phyloP scores from a whole-genome alignment of 2,888 invertebrate species.

The Andrena marginata region DNA sequence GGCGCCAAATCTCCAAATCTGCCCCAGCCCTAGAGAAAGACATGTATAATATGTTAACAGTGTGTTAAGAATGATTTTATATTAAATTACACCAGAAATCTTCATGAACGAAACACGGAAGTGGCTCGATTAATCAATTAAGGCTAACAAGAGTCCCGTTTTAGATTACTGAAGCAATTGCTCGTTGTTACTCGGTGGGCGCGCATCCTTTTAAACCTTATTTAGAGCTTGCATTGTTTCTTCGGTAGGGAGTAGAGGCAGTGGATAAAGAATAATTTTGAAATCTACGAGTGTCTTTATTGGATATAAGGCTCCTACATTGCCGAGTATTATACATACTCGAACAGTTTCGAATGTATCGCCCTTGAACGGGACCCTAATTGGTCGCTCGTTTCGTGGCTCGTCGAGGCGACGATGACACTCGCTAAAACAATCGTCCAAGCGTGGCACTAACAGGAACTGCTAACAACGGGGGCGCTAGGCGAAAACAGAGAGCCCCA shows the following conservation, averaged over 20 bases:
- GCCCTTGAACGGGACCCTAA: conserved; percentile 38
- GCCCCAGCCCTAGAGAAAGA: background rate
- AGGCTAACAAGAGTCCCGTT: conserved; percentile 19
- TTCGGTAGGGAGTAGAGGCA: no score
- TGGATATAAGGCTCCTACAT: conserved; percentile 69
- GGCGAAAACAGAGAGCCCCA: conserved; percentile 30
- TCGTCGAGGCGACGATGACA: conserved; percentile 53
- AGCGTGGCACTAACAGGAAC: conserved; percentile 64
- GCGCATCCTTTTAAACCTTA: background rate
- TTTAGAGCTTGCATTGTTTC: no score
- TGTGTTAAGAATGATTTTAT: background rate
- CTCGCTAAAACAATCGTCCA: conserved; percentile 50
- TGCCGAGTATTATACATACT: conserved; percentile 66
- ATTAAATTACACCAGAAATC: background rate
- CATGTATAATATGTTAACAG: background rate
- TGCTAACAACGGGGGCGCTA: conserved; percentile 56
- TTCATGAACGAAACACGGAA: conserved; percentile 4
- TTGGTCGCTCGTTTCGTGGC: conserved; percentile 33
- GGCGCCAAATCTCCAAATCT: no score
- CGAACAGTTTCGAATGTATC: conserved; percentile 51
- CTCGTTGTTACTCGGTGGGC: background rate
- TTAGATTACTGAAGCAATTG: conserved; percentile 30
- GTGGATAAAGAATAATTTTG: background rate
- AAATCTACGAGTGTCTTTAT: conserved; percentile 71
- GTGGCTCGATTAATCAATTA: conserved; percentile 24